phyloP scores from a whole-genome alignment of 2,113 vertebrate genomes.

The Enhydra lutris region DNA sequence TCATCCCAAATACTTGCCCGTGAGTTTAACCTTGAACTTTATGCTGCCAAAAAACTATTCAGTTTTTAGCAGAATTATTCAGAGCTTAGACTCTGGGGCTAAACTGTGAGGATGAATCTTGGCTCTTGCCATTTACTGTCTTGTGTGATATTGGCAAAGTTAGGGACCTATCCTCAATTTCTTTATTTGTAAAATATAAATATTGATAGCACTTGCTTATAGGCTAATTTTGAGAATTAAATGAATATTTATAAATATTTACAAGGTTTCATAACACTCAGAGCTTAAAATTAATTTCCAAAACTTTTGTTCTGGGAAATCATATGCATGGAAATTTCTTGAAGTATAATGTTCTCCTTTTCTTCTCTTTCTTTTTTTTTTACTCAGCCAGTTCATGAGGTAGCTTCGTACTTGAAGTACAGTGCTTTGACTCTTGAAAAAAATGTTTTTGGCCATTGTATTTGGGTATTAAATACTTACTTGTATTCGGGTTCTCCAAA shows the following conservation, averaged over 20 bases:
- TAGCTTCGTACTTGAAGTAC: not conserved
- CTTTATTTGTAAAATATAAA: not conserved
- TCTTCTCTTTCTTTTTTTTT: not conserved
- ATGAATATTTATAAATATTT: not conserved
- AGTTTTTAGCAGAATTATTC: not conserved
- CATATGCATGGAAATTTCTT: not conserved
- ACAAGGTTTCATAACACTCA: not conserved
- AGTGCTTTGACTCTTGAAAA: not conserved
- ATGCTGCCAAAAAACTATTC: not conserved
- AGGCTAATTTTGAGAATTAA: conserved; percentile 12
- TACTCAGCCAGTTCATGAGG: not conserved
- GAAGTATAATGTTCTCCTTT: not conserved
- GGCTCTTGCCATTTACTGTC: not conserved
- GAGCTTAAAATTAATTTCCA: not conserved
- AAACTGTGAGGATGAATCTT: not conserved
- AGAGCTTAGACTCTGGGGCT: not conserved
- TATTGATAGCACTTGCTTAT: not conserved
- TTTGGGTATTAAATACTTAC: not conserved
- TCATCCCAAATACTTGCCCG: not conserved
- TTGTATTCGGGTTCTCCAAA: not conserved
- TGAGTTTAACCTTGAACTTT: not conserved
- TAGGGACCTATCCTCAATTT: not conserved
- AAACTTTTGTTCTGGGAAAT: not conserved
- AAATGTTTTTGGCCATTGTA: not conserved
- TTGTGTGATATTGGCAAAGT: not conserved